phyloP scores from a whole-genome alignment of 1,140 invertebrate species.

The Drosophila kurseongensis region DNA sequence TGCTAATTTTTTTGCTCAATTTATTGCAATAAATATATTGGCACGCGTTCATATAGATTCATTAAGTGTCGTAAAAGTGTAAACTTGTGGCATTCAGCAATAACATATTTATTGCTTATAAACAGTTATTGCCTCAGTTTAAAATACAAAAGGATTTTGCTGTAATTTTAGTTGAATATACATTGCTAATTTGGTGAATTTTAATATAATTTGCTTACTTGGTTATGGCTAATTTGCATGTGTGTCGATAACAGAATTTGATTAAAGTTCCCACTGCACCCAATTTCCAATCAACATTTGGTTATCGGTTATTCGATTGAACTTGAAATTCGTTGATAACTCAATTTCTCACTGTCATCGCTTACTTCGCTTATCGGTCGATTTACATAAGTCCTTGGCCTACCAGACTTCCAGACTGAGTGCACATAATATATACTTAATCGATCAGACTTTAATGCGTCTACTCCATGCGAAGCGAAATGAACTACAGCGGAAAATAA shows the following conservation, averaged over 20 bases:
- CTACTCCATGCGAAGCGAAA: slow-evolving; percentile 20
- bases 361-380: slow-evolving; percentile 14
- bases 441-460: slow-evolving; percentile 39
- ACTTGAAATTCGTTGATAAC: slow-evolving; percentile 15
- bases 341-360: neutral
- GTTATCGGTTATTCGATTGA: slow-evolving; percentile 8
- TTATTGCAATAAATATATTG: slow-evolving; percentile 46
- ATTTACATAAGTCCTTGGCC: slow-evolving; percentile 27
- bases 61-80: neutral
- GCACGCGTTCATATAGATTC: neutral
- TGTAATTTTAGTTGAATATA: too few species aligned
- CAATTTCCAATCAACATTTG: neutral
- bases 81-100: neutral
- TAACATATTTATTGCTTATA: neutral
- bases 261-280: neutral
- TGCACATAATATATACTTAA: slow-evolving; percentile 6
- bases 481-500: slow-evolving; percentile 25
- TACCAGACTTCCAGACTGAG: slow-evolving; percentile 5
- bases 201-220: neutral
- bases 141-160: too few species aligned
- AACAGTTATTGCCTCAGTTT: neutral
- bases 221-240: too few species aligned
- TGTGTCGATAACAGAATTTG: neutral
- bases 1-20: slow-evolving; percentile 34
- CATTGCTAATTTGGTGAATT: neutral